These are phyloP conservation scores for Deilephila elpenor DNA, from an alignment of 2,888 invertebrate species.

Conservation along the genomic window DNA sequence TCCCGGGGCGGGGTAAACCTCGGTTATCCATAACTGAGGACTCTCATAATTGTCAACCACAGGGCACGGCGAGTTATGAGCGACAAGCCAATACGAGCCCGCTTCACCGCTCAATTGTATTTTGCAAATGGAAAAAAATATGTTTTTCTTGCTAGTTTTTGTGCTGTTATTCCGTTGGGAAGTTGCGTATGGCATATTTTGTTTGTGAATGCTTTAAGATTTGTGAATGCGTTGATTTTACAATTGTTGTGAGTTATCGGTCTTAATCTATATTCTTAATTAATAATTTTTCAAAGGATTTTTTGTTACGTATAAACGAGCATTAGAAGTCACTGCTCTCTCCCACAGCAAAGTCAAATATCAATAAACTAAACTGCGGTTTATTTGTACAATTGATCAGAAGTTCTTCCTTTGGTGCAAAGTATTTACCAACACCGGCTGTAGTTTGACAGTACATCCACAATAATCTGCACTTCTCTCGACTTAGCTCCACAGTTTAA, in stretches of 20 bases:
- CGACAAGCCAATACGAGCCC: conserved; percentile 42
- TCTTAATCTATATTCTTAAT: no score
- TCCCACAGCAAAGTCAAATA: background rate
- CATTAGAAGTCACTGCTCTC: no score
- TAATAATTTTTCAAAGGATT: no score
- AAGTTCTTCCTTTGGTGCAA: background rate
- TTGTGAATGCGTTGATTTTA: no score
- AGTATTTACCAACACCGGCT: conserved; percentile 16
- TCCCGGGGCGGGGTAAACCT: conserved; percentile 62
- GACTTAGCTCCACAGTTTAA: conserved; percentile 23
- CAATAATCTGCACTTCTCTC: conserved; percentile 22
- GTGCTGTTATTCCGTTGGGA: background rate
- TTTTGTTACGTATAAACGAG: no score
- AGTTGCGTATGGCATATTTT: no score
- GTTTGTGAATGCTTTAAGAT: no score
- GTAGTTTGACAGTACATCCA: conserved; percentile 23
- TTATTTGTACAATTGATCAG: background rate
- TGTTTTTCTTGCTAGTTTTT: background rate
- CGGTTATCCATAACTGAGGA: conserved; percentile 73
- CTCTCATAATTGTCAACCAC: conserved; percentile 78
- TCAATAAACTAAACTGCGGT: background rate
- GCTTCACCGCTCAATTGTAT: conserved; percentile 34
- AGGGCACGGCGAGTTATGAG: conserved; percentile 49
- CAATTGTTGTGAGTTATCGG: no score
- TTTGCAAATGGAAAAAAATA: conserved; percentile 7